Percentiles rank a stretch among this genome's conserved stretches.
phyloP scores from a whole-genome alignment of 2,113 vertebrate species.

The Cepphus grylle region DNA sequence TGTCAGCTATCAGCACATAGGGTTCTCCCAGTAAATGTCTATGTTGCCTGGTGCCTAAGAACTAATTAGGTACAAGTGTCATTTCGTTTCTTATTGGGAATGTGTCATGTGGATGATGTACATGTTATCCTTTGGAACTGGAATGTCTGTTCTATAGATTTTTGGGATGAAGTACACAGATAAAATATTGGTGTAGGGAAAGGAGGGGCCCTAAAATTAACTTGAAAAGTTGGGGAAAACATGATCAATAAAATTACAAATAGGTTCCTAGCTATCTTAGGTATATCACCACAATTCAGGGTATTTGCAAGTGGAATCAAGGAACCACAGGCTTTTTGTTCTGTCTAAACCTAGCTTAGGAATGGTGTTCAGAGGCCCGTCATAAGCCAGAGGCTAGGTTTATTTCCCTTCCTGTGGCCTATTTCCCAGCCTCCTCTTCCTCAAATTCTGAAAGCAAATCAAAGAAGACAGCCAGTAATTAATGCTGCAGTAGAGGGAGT shows the following conservation, averaged over 20 bases:
- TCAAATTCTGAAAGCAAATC: slow-evolving; percentile 69
- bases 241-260: background rate
- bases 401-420: background rate
- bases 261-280: background rate
- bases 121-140: background rate
- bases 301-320: background rate
- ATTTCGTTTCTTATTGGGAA: background rate
- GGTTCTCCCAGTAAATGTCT: background rate
- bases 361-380: background rate
- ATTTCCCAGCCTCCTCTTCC: background rate
- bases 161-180: background rate
- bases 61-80: no score
- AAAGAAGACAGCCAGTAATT: background rate
- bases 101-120: background rate
- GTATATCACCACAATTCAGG: background rate
- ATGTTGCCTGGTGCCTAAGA: background rate
- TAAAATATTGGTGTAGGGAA: background rate
- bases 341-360: background rate
- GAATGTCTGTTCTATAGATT: background rate
- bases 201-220: background rate
- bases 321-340: background rate
- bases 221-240: background rate
- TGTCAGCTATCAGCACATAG: background rate
- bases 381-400: background rate
- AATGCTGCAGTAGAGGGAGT: background rate